Conservation (phyloP, 2,113 vertebrate genomes). For the Ceyx melanurus region DNA sequence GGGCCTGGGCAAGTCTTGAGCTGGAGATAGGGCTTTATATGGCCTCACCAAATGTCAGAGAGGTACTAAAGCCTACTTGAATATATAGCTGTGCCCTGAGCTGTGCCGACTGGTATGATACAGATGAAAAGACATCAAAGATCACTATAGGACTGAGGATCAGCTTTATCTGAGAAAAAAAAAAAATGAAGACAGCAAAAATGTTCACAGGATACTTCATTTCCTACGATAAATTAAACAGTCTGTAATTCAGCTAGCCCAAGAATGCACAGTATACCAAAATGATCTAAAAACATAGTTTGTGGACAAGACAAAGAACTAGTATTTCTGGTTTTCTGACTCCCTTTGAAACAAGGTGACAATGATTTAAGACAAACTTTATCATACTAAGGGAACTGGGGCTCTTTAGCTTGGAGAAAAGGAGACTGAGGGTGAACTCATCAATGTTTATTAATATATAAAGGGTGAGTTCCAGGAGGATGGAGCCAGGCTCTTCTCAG, state of each 20-base stretch:
- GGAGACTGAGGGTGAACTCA: no score
- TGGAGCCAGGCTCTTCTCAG: no score
- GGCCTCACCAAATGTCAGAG: not conserved
- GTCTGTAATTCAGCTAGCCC: conserved; percentile 13
- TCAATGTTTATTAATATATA: no score
- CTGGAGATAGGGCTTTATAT: not conserved
- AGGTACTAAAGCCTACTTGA: not conserved
- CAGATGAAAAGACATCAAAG: not conserved
- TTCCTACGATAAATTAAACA: not conserved
- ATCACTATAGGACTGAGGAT: not conserved
- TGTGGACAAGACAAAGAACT: not conserved
- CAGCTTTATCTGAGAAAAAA: not conserved
- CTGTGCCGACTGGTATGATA: not conserved
- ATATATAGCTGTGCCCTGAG: not conserved
- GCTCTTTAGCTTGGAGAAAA: no score
- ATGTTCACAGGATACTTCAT: not conserved
- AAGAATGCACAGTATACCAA: not conserved
- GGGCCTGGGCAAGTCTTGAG: not conserved
- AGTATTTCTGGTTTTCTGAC: not conserved
- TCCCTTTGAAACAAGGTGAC: not conserved
- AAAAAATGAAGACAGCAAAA: not conserved
- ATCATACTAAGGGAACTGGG: no score
- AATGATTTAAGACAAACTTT: not conserved
- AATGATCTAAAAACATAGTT: not conserved
- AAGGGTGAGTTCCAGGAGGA: no score